These are phyloP conservation scores for Celastrina argiolus DNA, from an alignment of 2,888 invertebrate genomes.

Conservation along the genomic window DNA sequence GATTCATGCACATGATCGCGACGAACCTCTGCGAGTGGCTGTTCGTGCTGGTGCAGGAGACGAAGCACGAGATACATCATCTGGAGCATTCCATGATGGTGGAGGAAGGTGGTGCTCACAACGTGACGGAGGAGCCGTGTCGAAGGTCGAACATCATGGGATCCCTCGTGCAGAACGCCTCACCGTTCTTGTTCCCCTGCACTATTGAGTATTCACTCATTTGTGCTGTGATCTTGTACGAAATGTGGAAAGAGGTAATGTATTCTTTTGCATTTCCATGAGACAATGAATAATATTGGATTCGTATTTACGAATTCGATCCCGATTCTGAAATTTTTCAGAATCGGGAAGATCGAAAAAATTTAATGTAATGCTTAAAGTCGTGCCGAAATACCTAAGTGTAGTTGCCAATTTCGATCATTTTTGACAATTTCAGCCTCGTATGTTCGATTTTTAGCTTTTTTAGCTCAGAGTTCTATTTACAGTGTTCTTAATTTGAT, in stretches of 20 bases:
- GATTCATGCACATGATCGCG: constrained; percentile 96
- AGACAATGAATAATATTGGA: too few relatives aligned
- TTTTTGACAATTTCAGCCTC: too few relatives aligned
- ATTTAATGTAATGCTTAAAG: too few relatives aligned
- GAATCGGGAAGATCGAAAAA: background rate
- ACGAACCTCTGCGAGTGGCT: constrained; percentile 96
- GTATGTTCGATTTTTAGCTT: too few relatives aligned
- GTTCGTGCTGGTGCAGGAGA: constrained; percentile 91
- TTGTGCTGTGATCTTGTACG: constrained; percentile 91
- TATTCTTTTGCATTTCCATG: background rate
- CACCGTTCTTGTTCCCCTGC: constrained; percentile 92
- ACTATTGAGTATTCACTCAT: constrained; percentile 94
- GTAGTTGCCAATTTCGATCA: too few relatives aligned
- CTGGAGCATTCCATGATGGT: constrained; percentile 70
- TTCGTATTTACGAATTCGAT: too few relatives aligned
- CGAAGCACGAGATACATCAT: constrained; percentile 90
- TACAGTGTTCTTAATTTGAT: too few relatives aligned
- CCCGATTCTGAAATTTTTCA: background rate
- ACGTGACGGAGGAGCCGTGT: constrained; percentile 57
- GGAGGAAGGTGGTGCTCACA: constrained; percentile 36
- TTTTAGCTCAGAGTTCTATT: too few relatives aligned
- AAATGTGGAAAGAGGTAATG: constrained; percentile 92
- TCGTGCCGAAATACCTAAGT: too few relatives aligned
- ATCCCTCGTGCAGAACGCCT: constrained; percentile 81
- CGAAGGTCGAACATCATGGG: constrained; percentile 83